Percentiles rank a stretch among this genome's conserved stretches.
Evolutionary conservation across 2,888 invertebrate genomes (phyloP).

Genomic region (Apamea sordens): DNA sequence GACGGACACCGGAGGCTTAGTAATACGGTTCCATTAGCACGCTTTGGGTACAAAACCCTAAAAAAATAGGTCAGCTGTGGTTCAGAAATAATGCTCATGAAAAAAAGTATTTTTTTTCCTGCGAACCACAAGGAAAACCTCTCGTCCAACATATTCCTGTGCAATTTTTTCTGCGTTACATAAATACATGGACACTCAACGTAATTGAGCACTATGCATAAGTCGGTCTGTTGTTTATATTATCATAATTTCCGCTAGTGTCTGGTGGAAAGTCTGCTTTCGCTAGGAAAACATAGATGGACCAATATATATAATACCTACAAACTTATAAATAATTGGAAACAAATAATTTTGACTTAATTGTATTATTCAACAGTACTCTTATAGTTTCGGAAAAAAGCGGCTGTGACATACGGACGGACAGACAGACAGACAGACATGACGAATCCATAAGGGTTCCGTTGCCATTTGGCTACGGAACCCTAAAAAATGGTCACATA

Average conservation of each 20-base stretch:
- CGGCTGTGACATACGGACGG: too few species aligned
- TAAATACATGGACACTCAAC: slow-evolving; percentile 6
- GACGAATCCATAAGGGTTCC: too few species aligned
- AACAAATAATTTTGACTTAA: too few species aligned
- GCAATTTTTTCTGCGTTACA: slow-evolving; percentile 12
- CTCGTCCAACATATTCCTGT: neutral
- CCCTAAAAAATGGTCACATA: neutral
- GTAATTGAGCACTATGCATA: slow-evolving; percentile 25
- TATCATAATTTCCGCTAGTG: neutral
- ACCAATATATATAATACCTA: neutral
- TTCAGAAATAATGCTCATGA: neutral
- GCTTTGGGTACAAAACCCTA: neutral
- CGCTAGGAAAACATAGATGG: neutral
- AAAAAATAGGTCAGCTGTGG: neutral
- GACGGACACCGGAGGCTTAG: neutral
- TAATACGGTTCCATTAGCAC: neutral
- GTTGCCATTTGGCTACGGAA: too few species aligned
- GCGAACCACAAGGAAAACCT: slow-evolving; percentile 16
- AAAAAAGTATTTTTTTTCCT: neutral
- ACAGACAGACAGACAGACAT: too few species aligned
- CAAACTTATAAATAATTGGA: neutral
- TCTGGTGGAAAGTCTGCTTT: neutral
- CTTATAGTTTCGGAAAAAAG: too few species aligned
- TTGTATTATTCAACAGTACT: too few species aligned
- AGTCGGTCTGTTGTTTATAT: neutral